Evolutionary conservation across 2,888 invertebrate species (phyloP), one percentile per base, ranked within the genome.

Genomic region (Agrochola macilenta): DNA sequence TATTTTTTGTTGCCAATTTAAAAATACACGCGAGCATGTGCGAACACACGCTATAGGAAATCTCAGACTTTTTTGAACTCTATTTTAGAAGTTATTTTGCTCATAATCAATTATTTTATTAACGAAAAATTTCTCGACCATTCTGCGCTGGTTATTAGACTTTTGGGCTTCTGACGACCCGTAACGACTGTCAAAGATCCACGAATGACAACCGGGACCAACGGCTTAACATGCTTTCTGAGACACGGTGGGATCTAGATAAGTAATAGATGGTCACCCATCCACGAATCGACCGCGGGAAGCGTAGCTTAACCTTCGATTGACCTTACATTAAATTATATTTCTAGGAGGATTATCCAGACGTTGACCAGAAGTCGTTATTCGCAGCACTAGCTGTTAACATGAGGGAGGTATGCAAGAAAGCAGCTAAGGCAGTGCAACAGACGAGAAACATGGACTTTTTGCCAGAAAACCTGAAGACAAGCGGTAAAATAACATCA

Each of bases 401-500:
- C 5, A 94, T 96, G 95, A 93, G 93, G 63, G 89, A 90, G 1
- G 91, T 95, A 0, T 94, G 95, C 63, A 90, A 90, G 11, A 91
- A 94, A 66, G 95, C 96, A 0, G 93, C 94, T 0, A 84, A 88
- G 7, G 94, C 93, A 0, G 92, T 96, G 0, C 89, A 92, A 23
- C 82, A 91, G 49, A 92, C 92, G 0, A 93, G 88, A 14, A 93
- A 90, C 70, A 68, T 91, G 26, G 89, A 91, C 82, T 93, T 94
- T 23, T 14, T n/a, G 5, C 2, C 23, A 2, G 49, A 57, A 7
- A 26, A n/a, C 2, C 9, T 35, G 9, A 76, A 8, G 5, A 66
- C 26, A 52, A 49, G 20, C 4, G 79, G 60, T 60, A 60, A n/a
- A 3, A 9, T 9, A 23, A 23, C 23, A 23, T 54, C 23, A 54